These are phyloP conservation scores for Coreius guichenoti DNA, from an alignment of 2,797 vertebrate genomes.

Conservation along the genomic window DNA sequence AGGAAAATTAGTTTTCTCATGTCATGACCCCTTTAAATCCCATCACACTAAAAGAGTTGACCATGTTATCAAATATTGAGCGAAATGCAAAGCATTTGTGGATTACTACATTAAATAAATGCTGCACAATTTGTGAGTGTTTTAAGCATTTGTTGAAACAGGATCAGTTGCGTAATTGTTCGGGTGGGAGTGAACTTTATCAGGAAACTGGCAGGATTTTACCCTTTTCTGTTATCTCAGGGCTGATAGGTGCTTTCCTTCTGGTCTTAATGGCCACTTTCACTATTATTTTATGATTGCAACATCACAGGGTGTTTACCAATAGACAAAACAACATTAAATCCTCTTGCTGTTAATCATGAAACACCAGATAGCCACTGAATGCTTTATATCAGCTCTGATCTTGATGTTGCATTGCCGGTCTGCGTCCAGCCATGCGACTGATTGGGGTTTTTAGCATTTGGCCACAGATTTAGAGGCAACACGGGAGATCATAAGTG, in stretches of 20 bases:
- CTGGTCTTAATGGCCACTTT: conserved; percentile 12
- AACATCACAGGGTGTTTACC: not conserved
- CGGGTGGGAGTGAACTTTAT: conserved; percentile 2
- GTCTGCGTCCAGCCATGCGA: conserved; percentile 11
- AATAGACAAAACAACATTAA: conserved; percentile 7
- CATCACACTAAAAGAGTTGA: not conserved
- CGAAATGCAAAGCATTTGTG: not conserved
- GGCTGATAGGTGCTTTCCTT: conserved; percentile 12
- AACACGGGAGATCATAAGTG: conserved; percentile 51
- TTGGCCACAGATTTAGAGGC: conserved; percentile 43
- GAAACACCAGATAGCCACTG: not conserved
- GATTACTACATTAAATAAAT: not conserved
- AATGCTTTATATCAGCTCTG: conserved; percentile 1
- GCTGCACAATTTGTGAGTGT: not conserved
- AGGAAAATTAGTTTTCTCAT: not conserved
- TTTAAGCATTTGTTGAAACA: conserved; percentile 10
- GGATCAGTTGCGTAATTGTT: conserved; percentile 3
- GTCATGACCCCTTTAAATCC: not conserved
- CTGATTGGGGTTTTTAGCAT: conserved; percentile 37
- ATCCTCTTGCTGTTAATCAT: not conserved
- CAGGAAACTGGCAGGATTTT: conserved; percentile 5
- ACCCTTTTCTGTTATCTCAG: conserved; percentile 19
- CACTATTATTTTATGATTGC: not conserved
- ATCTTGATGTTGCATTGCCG: conserved; percentile 40
- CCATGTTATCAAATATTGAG: not conserved